phyloP scores from a whole-genome alignment of 2,888 invertebrate species.

The Melieria crassipennis region DNA sequence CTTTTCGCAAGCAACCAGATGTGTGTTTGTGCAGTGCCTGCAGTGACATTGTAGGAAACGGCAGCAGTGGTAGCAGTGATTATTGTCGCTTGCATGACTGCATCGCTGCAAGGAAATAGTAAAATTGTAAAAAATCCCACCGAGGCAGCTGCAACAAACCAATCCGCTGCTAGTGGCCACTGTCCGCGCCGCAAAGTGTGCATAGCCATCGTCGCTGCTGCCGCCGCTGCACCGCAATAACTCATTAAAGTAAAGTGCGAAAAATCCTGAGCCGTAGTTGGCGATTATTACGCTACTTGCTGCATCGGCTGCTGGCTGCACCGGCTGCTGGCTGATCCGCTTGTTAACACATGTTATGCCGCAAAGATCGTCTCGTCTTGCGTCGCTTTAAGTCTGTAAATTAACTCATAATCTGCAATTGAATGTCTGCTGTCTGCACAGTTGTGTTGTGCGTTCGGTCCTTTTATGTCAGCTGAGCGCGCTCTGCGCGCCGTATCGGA shows the following conservation, averaged over 20 bases:
- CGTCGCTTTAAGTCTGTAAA: conserved; percentile 31
- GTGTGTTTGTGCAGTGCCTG: too few relatives aligned
- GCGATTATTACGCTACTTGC: neutral
- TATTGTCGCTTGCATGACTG: conserved; percentile 2
- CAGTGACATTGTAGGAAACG: neutral
- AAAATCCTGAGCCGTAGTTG: conserved; percentile 13
- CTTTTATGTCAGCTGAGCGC: neutral
- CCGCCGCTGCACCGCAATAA: conserved; percentile 2
- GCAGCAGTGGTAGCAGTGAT: neutral
- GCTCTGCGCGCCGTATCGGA: neutral
- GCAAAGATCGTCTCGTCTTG: conserved; percentile 14
- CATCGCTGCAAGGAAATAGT: neutral
- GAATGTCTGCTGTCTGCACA: conserved; percentile 11
- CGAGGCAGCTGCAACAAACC: neutral
- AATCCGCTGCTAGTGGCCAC: neutral
- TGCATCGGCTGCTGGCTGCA: conserved; percentile 1
- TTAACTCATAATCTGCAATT: conserved; percentile 37
- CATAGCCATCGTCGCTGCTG: conserved; percentile 6
- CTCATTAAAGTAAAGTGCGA: conserved; percentile 30
- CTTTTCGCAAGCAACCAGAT: too few relatives aligned
- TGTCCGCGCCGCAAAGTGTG: neutral
- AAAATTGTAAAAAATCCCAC: neutral
- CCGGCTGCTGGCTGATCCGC: neutral
- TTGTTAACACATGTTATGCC: conserved; percentile 39
- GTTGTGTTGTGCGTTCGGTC: neutral